A percentile compares a stretch with the other conserved stretches of the same genome.
Conservation (phyloP, 35 echinoderm and acorn worm species). For the Holothuria glaberrima region DNA sequence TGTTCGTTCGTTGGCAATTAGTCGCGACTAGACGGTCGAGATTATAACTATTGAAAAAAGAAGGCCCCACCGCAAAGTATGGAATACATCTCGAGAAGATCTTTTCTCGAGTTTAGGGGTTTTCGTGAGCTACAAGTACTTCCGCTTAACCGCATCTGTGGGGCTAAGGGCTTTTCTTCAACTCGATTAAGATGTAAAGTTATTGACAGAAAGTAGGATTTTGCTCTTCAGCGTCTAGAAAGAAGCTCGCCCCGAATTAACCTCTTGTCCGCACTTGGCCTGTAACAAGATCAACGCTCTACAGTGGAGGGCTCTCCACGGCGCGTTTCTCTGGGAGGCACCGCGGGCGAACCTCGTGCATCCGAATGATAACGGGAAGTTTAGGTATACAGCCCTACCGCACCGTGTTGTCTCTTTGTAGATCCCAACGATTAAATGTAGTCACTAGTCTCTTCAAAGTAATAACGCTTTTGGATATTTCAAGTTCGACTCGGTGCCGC, state of each 20-base stretch:
- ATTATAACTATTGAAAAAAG: neutral
- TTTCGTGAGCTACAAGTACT: slow-evolving; percentile 31
- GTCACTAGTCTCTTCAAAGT: too few relatives aligned
- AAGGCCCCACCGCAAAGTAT: slow-evolving; percentile 27
- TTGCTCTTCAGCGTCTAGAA: neutral
- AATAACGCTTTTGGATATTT: too few relatives aligned
- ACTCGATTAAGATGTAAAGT: slow-evolving; percentile 43
- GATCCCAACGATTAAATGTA: too few relatives aligned
- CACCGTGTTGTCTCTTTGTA: too few relatives aligned
- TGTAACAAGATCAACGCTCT: slow-evolving; percentile 50
- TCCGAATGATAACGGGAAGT: neutral
- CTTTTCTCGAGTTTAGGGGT: slow-evolving; percentile 34
- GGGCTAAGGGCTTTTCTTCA: slow-evolving; percentile 40
- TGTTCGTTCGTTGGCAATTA: too few relatives aligned
- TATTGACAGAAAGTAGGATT: slow-evolving; percentile 48
- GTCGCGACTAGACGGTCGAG: too few relatives aligned
- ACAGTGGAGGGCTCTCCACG: slow-evolving; percentile 26
- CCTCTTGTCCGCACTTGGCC: slow-evolving; percentile 33
- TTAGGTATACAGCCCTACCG: too few relatives aligned
- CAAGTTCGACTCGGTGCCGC: too few relatives aligned
- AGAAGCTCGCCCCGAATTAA: slow-evolving; percentile 5
- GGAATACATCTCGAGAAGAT: slow-evolving; percentile 10
- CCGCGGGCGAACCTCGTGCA: neutral
- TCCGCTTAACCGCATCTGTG: slow-evolving; percentile 47
- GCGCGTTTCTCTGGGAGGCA: slow-evolving; percentile 39